Base-by-base conservation (phyloP, 2,888 invertebrate species). In the Ariolimax columbianus region DNA sequence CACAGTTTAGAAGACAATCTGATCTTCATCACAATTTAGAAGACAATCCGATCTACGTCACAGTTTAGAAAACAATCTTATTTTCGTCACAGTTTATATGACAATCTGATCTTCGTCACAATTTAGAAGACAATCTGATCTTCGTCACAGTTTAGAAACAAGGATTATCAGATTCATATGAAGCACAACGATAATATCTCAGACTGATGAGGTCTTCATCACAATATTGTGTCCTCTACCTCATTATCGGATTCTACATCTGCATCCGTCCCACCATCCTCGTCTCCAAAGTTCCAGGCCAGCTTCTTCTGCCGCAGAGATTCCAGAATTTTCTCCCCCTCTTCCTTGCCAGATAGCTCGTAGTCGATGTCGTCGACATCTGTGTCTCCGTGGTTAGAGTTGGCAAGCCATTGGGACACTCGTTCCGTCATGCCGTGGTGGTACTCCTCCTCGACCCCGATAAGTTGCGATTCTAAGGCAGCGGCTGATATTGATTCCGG, bases 341-440 rank as follows among this genome's bases (percentile, higher is more conserved):
- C 82, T 72, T 84, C 78, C 38, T 70, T 77, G 47, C 43, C 26
- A n/a, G 47, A 72, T 40, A 72, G 77, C 82, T 86, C 86, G 70
- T 59, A 66, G 83, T 87, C 83, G 33, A 78, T 70, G 7, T 84
- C 86, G 11, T 87, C 86, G 36, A 63, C n/a, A 55, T 87, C 89
- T 38, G 82, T 77, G 40, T 86, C 85, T 38, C 26, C 68, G 23
- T 51, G 30, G 36, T 87, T 86, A 19, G 88, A 86, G 81, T 80
- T 86, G 43, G 88, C 87, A 70, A 92, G 86, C 92, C 92, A 92
- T 68, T 89, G 87, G 73, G 90, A 88, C 23, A 92, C 91, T 38
- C 92, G 89, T 40, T 89, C 88, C 77, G 88, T 89, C 73, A 91
- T 89, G 30, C 90, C 88, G 75, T 90, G 89, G 68, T 90, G 90